Percentiles rank a stretch among this genome's conserved stretches.
These are phyloP conservation scores for Cryptophagus acutangulus DNA, from an alignment of 2,888 invertebrate species.

Conservation along the genomic window DNA sequence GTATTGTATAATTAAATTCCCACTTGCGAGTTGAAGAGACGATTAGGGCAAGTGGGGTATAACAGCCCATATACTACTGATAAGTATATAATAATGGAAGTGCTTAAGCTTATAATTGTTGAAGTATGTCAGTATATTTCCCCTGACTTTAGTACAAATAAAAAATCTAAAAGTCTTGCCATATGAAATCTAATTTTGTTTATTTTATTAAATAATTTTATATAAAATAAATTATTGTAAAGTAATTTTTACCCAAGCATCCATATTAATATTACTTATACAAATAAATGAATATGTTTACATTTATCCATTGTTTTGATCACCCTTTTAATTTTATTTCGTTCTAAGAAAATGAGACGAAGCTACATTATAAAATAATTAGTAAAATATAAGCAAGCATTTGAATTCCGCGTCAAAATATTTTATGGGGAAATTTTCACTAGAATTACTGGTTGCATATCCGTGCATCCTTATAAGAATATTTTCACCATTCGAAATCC, in stretches of 20 bases:
- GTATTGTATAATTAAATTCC: too few relatives aligned
- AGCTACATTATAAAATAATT: too few relatives aligned
- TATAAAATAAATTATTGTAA: slow-evolving; percentile 11
- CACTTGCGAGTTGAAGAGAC: too few relatives aligned
- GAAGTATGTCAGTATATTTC: slow-evolving; percentile 14
- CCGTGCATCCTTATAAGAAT: too few relatives aligned
- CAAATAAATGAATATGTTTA: slow-evolving; percentile 20
- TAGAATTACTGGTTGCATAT: too few relatives aligned
- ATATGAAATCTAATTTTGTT: slow-evolving; percentile 4
- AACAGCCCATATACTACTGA: too few relatives aligned
- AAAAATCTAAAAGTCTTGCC: slow-evolving; percentile 19
- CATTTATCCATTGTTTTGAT: slow-evolving; percentile 6
- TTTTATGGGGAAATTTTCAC: too few relatives aligned
- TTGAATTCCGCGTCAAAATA: too few relatives aligned
- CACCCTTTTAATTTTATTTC: not conserved
- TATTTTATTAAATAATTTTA: slow-evolving; percentile 8
- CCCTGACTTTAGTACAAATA: slow-evolving; percentile 21
- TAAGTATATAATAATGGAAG: slow-evolving; percentile 17
- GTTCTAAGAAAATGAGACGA: too few relatives aligned
- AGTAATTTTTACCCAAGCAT: slow-evolving; percentile 10
- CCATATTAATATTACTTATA: slow-evolving; percentile 18
- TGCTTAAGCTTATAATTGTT: slow-evolving; percentile 20
- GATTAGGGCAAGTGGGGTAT: too few relatives aligned
- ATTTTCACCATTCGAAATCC: too few relatives aligned
- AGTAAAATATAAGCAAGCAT: too few relatives aligned